Conservation (phyloP, 2,888 invertebrate genomes). For the Sicus ferrugineus region DNA sequence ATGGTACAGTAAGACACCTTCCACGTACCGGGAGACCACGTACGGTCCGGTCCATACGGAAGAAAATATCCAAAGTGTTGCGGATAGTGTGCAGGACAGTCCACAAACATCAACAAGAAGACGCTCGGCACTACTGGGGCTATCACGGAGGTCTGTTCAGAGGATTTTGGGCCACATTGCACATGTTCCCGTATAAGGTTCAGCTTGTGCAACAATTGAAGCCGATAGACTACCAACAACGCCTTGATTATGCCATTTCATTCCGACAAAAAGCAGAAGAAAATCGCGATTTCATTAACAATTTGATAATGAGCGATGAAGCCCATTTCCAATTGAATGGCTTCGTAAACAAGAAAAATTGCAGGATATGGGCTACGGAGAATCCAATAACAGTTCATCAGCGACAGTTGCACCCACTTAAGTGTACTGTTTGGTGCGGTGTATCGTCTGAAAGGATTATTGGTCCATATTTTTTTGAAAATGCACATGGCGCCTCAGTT, state of each 20-base stretch:
- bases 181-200: too few species aligned
- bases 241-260: too few species aligned
- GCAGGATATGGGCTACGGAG: constrained; percentile 18
- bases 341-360: constrained; percentile 21
- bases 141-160: constrained; percentile 23
- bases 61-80: too few species aligned
- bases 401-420: constrained; percentile 24
- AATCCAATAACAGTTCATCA: constrained; percentile 7
- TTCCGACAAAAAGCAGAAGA: too few species aligned
- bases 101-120: constrained; percentile 41
- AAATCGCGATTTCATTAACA: too few species aligned
- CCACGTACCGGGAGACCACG: constrained; percentile 21
- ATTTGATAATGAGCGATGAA: too few species aligned
- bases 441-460: constrained; percentile 25
- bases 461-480: constrained; percentile 21
- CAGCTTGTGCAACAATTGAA: too few species aligned
- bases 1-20: constrained; percentile 8
- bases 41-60: constrained; percentile 15
- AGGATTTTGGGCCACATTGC: too few species aligned
- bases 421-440: constrained; percentile 19
- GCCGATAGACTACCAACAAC: too few species aligned
- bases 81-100: too few species aligned
- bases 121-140: constrained; percentile 39
- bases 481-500: too few species aligned
- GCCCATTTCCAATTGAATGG: too few species aligned